Evolutionary conservation across 1,140 invertebrate species (phyloP), one percentile per base, ranked within the genome.

Genomic region (Cherax destructor): DNA sequence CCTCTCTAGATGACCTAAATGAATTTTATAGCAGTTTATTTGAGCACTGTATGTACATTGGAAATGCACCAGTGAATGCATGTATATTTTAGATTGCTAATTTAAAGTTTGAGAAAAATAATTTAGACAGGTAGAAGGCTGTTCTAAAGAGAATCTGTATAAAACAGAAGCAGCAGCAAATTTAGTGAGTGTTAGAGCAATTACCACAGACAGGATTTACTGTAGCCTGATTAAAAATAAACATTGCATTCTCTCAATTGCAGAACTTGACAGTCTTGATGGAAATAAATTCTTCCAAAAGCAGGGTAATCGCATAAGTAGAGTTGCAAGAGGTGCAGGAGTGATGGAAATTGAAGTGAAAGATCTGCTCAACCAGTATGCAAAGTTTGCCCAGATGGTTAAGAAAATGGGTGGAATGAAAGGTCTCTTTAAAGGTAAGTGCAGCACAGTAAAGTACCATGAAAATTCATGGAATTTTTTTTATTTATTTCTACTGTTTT

Each of bases 321-420:
- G 99, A 94, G 98, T 99, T 7, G 99, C 99, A 0, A 96, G 98
- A 94, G 99, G 99, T 49, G 96, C 99, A 47, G 99, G 99, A 49
- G 98, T 99, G 9, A 98, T 98, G 9, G 97, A 98, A 94, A 96
- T 97, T 93, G 99, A 99, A 95, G 99, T 99, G 0, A 98, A 99
- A 95, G 99, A 99, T 94, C 96, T 99, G 18, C 97, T 99, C 90
- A 97, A 97, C 10, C 99, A 99, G 94, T 99, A 99, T 94, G 99
- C 99, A 61, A 99, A 99, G 95, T 99, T 99, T 95, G 98, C 99
- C 83, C 99, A 98, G 47, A 98, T 99, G 91, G 99, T 99, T 0
- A 99, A 99, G 95, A 99, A 99, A 95, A 99, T 99, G 99, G 99
- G 99, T 85, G 99, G 99, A 83, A 99, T 99, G 83, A 99, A 99